phyloP scores from a whole-genome alignment of 2,113 vertebrate species.

The Catharus bicknelli region DNA sequence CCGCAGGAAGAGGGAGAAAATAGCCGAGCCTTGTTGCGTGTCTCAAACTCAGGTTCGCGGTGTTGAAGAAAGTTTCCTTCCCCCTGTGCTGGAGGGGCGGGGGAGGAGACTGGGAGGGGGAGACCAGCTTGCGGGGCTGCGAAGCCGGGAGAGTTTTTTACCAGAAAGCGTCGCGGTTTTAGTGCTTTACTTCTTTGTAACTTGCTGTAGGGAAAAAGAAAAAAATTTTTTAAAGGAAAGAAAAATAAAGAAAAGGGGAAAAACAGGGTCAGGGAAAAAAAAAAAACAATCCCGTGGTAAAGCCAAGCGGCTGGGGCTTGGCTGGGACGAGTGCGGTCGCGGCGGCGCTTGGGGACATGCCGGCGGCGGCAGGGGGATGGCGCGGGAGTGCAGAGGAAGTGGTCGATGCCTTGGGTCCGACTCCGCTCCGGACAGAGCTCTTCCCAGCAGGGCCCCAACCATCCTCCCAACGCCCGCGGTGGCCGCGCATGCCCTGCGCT shows the following conservation, averaged over 20 bases:
- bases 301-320: background rate
- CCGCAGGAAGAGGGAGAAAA: background rate
- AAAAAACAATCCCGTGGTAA: background rate
- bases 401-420: background rate
- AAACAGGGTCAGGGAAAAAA: background rate
- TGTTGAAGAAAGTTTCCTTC: slow-evolving; percentile 39
- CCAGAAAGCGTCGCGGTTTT: background rate
- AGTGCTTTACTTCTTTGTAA: background rate
- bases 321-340: background rate
- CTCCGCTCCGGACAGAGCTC: background rate
- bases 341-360: background rate
- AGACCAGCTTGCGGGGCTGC: background rate
- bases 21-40: background rate
- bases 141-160: background rate
- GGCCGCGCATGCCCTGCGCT: background rate
- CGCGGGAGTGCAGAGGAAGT: background rate
- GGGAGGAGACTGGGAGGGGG: slow-evolving; percentile 27
- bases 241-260: fast-evolving
- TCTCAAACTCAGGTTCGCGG: slow-evolving; percentile 27
- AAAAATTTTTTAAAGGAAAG: no score
- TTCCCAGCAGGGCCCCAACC: background rate
- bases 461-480: background rate
- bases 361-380: background rate
- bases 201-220: background rate
- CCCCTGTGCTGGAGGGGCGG: slow-evolving; percentile 7